phyloP scores from a whole-genome alignment of 2,113 vertebrate genomes.

The Lathamus discolor region DNA sequence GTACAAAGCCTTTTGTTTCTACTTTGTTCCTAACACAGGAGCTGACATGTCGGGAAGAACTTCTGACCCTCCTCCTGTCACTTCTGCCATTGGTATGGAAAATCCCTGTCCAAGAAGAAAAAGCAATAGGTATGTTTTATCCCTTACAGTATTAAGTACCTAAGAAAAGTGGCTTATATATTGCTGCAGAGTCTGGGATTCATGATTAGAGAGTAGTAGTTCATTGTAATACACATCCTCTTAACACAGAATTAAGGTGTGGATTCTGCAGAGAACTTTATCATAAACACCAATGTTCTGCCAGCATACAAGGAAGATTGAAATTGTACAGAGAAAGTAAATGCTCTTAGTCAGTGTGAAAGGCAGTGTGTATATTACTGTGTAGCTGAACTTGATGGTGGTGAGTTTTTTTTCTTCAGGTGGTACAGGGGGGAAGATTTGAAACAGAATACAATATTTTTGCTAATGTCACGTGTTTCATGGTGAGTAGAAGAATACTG shows the following conservation, averaged over 20 bases:
- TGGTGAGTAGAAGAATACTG: neutral
- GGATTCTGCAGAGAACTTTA: neutral
- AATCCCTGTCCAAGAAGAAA: conserved; percentile 92
- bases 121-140: conserved; percentile 82
- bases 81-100: conserved; percentile 96
- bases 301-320: neutral
- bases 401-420: neutral
- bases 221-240: neutral
- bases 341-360: neutral
- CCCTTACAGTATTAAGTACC: neutral
- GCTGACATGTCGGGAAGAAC: conserved; percentile 94
- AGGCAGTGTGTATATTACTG: neutral
- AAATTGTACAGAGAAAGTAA: neutral
- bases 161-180: neutral
- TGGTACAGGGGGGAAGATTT: neutral
- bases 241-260: neutral
- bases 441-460: neutral
- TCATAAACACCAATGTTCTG: neutral
- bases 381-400: neutral
- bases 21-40: conserved; percentile 76
- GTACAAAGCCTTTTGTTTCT: neutral
- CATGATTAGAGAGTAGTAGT: neutral
- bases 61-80: conserved; percentile 91
- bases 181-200: neutral
- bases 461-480: neutral